phyloP scores from a whole-genome alignment of 2,797 vertebrate genomes.

The Sebastes paucispinis region DNA sequence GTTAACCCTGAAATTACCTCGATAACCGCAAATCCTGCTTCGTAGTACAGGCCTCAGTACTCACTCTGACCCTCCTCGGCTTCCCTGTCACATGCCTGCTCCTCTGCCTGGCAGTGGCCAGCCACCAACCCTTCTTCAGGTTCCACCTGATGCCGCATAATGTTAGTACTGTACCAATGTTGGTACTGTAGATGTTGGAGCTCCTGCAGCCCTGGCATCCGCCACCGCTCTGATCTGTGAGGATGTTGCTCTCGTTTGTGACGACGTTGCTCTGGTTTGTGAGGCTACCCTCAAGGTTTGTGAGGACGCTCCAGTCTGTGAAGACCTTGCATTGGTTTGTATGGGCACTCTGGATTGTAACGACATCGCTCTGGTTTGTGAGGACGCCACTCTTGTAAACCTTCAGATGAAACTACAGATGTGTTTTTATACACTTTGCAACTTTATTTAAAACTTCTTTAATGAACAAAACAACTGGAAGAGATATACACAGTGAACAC shows the following conservation, averaged over 20 bases:
- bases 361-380: too few species aligned
- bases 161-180: too few species aligned
- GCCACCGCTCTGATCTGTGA: too few species aligned
- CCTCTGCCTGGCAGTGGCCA: not conserved
- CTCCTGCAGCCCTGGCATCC: not conserved
- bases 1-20: too few species aligned
- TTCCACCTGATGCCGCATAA: not conserved
- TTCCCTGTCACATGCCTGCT: not conserved
- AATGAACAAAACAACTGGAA: not conserved
- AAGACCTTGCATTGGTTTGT: too few species aligned
- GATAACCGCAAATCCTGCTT: too few species aligned
- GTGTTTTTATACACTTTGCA: not conserved
- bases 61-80: not conserved
- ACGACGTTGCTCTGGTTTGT: too few species aligned
- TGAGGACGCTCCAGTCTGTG: too few species aligned
- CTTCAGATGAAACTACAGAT: too few species aligned
- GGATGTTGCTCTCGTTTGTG: too few species aligned
- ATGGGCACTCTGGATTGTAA: too few species aligned
- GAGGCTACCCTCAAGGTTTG: too few species aligned
- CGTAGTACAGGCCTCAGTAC: not conserved
- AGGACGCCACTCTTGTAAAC: not conserved
- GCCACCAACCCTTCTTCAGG: not conserved
- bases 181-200: not conserved
- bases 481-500: not conserved
- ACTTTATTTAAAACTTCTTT: slow-evolving; percentile 27